Evolutionary conservation across 2,113 vertebrate genomes (phyloP), one percentile per base, ranked within the genome.

Genomic region (Scatophagus argus): DNA sequence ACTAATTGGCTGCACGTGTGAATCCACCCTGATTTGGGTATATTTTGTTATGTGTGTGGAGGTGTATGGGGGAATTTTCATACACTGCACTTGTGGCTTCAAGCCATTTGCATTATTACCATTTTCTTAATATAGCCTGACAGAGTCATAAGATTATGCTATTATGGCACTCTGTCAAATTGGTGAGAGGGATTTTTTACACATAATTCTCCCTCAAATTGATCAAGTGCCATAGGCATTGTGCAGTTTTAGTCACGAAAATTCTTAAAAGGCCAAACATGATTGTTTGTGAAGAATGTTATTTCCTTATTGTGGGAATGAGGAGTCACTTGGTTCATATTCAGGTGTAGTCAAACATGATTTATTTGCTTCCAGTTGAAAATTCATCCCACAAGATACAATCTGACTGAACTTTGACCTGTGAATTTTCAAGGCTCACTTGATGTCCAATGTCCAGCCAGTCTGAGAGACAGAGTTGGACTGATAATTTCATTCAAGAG

Each of bases 1-100:
- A 80, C 71, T 88, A 92, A 93, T 93, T 91, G 88, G 81, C 74
- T 74, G 63, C 34, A 74, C 2, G 73, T 78, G 74, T 79, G 63
- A 84, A 67, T 82, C 34, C 58, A 23, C 49, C 38, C 77, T 83
- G 10, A 4, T 59, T 61, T 74, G 36, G 76, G 36, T 36, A 27
- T 31, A 49, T 47, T 54, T 65, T 1, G 5, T 19, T 44, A 34
- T 43, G 19, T 56, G 56, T 61, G 70, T 68, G 59, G 38, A 23
- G 10, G n/a, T 73, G 66, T 51, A 29, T 65, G 61, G 31, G 36
- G 19, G 49, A 21, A 31, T 62, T 67, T 46, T 80, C 68, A 31
- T 51, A 63, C 49, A 10, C 46, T 9, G 12, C 38, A 68, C 81
- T 31, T 21, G 36, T 82, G 73, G 36, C 78, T 65, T 55, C 8